Base-by-base conservation (phyloP, 2,113 vertebrate genomes). In the Protobothrops mucrosquamatus region DNA sequence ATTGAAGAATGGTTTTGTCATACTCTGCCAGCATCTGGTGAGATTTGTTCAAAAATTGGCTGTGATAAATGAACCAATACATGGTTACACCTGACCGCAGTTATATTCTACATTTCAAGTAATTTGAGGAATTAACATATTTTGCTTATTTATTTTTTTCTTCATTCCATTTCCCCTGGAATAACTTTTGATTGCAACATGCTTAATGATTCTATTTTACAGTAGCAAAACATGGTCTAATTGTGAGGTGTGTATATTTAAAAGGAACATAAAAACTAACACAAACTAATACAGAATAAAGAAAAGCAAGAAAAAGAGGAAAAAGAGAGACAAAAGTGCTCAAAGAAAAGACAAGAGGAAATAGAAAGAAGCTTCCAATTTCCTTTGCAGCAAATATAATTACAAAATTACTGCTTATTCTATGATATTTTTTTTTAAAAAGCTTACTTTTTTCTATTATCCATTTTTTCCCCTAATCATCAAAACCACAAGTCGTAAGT, bases 191-290 rank as follows among this genome's bases (percentile, higher is more conserved):
- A 94, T 96, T 95, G 89, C 89, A 95, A 10, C 85, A 55, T 95
- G 95, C 95, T 95, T 94, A 92, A 69, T 94, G 94, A 95, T 96
- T 94, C 93, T 94, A 89, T 95, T 96, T 95, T 96, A 95, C 93
- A 95, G 95, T 95, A 96, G 95, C 0, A 1, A 96, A 94, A 96
- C 95, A 93, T 93, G 93, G 93, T 94, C 55, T 95, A 96, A 96
- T 96, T 95, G 93, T 95, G 92, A 95, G 11, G 29, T 4, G 4
- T 6, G 12, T n/a, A n/a, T 69, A n/a, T 29, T 69, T 69, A 69
- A n/a, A n/a, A n/a, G 64, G 29, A 69, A 64, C 61, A 29, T 29
- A 29, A 69, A n/a, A 69, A 69, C 29, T 69, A 69, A n/a, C 12
- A 69, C 4, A 69, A 64, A 69, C 64, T 69, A n/a, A n/a, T n/a